Evolutionary conservation across 2,113 vertebrate species (phyloP), one percentile per base, ranked within the genome.

Genomic region (Sinocyclocheilus anophthalmus): DNA sequence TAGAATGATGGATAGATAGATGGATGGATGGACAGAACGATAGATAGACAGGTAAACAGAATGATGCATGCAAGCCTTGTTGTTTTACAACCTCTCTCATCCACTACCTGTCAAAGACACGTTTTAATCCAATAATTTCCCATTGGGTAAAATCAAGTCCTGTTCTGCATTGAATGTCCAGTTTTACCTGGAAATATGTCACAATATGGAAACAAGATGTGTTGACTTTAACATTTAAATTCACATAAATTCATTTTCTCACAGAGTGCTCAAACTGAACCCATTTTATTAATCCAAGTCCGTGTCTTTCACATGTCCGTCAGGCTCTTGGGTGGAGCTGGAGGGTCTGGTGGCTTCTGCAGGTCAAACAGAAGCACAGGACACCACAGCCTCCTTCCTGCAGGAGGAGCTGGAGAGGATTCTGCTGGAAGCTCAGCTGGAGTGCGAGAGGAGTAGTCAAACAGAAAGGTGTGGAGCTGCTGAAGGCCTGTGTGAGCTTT

Each of bases 341-440:
- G 94, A 94, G 91, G 92, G 93, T 87, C 91, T 93, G 91, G 91
- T 91, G 0, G 87, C 90, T 57, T 91, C 90, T 50, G 50, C 50
- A 9, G 10, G 45, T 77, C 50, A 11, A 10, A 77, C 76, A 55
- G 76, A 33, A 33, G 90, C 88, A 5, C 90, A 92, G 90, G 92
- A 91, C 88, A 92, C 84, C 26, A 81, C 90, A 55, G 93, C 94
- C 61, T 92, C 93, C 0, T 16, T 91, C 91, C 91, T 94, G 89
- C 94, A 94, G 92, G 94, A 93, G 91, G 94, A 94, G 91, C 91
- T 94, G 59, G 94, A 95, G 94, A 93, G 93, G 57, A 93, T 95
- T 89, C 94, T 94, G 1, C 91, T 94, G 87, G 94, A 94, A 87
- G 94, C 94, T 1, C 94, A 95, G 91, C 89, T 94, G 6, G 94